Evolutionary conservation across 2,797 vertebrate genomes (phyloP), one percentile per base, ranked within the genome.

Genomic region (Selene dorsalis): DNA sequence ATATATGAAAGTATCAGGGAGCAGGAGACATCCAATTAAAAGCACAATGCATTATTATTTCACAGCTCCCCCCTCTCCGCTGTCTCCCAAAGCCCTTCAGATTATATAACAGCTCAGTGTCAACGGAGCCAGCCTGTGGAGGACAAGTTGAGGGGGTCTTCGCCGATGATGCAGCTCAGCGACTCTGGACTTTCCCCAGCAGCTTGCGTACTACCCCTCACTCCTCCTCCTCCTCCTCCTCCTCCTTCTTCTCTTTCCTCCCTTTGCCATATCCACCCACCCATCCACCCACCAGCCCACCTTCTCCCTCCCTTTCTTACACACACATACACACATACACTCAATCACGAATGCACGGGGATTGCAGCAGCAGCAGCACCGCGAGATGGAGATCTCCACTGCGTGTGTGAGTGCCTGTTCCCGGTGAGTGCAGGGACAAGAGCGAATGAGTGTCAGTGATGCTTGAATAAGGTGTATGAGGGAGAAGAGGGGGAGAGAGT

Each of bases 371-470:
- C 93, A 92, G 87, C 89, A 74, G 87, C 88, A 81, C 91, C 76
- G 87, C 89, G 89, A 92, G 93, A 94, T 92, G 93, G 94, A 93
- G 92, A 94, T 93, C 92, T 94, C 92, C 85, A 80, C 91, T 90
- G 91, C 68, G 77, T 87, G 88, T 86, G 81, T 87, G 89, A 89
- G 91, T 87, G 88, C 88, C 84, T 88, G 74, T 91, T 87, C 86
- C 90, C 85, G 90, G 91, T 91, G 88, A 92, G 92, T 89, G 90
- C 82, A 77, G 89, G 87, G 75, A 87, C 84, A 69, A 75, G 90
- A 88, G 88, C 79, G 75, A 84, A 82, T 78, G 87, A 87, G 90
- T 89, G 90, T 93, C 86, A 87, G 85, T 85, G 85, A 87, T 91
- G 90, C 88, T 90, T 89, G 85, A 88, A 87, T 91, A 84, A 90